Percentiles rank a stretch among this genome's conserved stretches.
Conservation (phyloP, 2,113 vertebrate species). For the Clarias gariepinus region DNA sequence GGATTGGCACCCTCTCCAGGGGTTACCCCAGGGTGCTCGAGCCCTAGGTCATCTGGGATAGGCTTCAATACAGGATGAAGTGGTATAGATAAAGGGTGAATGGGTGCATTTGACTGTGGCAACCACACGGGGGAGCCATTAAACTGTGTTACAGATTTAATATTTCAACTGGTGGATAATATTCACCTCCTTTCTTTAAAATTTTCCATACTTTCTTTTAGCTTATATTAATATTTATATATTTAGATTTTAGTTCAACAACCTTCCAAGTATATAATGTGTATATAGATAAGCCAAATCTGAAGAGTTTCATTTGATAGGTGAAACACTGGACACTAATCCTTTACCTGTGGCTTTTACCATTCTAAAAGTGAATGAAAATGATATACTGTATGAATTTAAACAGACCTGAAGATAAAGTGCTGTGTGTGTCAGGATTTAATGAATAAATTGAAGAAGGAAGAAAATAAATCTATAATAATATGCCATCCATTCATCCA, state of each 20-base stretch:
- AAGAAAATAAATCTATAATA: not conserved
- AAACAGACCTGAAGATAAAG: not conserved
- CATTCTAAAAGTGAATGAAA: not conserved
- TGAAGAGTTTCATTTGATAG: not conserved
- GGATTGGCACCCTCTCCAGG: too few relatives aligned
- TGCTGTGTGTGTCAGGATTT: not conserved
- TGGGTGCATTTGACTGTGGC: not conserved
- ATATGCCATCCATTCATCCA: not conserved
- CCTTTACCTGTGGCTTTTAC: not conserved
- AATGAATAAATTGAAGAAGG: not conserved
- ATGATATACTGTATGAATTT: not conserved
- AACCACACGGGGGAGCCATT: slow-evolving; percentile 30
- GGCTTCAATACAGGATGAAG: too few relatives aligned
- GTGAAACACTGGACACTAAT: not conserved
- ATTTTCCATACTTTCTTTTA: not conserved
- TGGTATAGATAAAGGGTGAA: too few relatives aligned
- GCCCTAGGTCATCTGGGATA: too few relatives aligned
- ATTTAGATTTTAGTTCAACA: not conserved
- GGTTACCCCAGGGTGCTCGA: too few relatives aligned
- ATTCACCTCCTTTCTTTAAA: not conserved
- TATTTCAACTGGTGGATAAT: not conserved
- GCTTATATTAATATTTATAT: not conserved
- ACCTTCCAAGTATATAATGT: not conserved
- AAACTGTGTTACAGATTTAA: not conserved
- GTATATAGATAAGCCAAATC: not conserved